phyloP scores from a whole-genome alignment of 2,888 invertebrate genomes.

The Tenthredo livida region DNA sequence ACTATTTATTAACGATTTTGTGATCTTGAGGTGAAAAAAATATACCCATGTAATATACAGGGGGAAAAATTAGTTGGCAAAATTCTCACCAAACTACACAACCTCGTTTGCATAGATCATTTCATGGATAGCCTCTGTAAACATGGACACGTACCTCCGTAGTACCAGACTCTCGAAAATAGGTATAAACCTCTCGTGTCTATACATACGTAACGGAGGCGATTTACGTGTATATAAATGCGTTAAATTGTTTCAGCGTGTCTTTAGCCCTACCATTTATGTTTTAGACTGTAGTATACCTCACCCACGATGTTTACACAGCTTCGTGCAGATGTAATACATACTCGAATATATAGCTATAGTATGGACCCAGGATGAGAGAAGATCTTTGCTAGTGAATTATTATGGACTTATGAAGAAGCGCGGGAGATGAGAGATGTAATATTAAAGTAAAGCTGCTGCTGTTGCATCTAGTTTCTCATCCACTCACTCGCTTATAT shows the following conservation, averaged over 20 bases:
- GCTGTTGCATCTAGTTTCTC: background rate
- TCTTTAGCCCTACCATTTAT: background rate
- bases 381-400: slow-evolving; percentile 26
- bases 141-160: background rate
- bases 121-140: background rate
- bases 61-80: background rate
- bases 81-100: background rate
- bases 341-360: background rate
- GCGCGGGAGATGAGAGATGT: slow-evolving; percentile 11
- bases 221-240: background rate
- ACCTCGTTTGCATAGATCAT: background rate
- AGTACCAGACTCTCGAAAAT: background rate
- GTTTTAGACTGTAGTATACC: background rate
- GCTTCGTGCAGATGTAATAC: background rate
- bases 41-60: too few relatives aligned
- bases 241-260: slow-evolving; percentile 15
- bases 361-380: background rate
- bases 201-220: background rate
- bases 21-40: background rate
- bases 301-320: slow-evolving; percentile 21
- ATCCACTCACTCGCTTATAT: background rate
- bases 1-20: background rate
- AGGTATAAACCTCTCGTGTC: background rate
- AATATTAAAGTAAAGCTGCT: slow-evolving; percentile 35
- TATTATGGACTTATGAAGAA: slow-evolving; percentile 20